Evolutionary conservation across 2,797 vertebrate species (phyloP).

Genomic region (Anguilla marmorata): DNA sequence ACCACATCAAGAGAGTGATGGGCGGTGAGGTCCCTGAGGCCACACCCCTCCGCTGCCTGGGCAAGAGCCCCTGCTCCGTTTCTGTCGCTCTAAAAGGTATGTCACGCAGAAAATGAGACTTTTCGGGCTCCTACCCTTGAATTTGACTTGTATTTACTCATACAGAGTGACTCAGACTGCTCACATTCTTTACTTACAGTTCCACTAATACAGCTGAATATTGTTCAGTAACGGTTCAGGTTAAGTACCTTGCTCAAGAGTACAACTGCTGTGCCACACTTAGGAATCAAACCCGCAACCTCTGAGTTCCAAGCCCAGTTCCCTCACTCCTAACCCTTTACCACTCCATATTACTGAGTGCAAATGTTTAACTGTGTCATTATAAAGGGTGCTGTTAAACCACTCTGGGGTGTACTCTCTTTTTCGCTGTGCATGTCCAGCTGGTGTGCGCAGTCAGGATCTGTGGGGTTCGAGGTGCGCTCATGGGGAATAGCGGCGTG

Average conservation of each 20-base stretch:
- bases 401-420: background rate
- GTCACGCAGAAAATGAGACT: constrained; percentile 33
- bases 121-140: background rate
- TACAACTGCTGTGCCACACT: background rate
- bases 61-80: constrained; percentile 75
- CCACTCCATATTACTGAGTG: too few species aligned
- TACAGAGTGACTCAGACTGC: background rate
- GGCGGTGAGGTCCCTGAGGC: constrained; percentile 85
- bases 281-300: background rate
- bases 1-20: constrained; percentile 85
- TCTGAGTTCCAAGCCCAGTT: too few species aligned
- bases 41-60: constrained; percentile 82
- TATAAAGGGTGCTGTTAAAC: background rate
- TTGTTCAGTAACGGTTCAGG: background rate
- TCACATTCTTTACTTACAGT: background rate
- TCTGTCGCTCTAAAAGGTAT: constrained; percentile 89
- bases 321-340: too few species aligned
- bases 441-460: background rate
- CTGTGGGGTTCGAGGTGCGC: background rate
- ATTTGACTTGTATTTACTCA: background rate
- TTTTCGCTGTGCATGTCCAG: background rate
- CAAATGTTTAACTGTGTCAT: background rate
- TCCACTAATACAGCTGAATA: background rate
- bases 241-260: background rate
- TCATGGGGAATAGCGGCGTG: background rate